Conservation (phyloP, 2,113 vertebrate genomes). For the Oostethus manadensis region DNA sequence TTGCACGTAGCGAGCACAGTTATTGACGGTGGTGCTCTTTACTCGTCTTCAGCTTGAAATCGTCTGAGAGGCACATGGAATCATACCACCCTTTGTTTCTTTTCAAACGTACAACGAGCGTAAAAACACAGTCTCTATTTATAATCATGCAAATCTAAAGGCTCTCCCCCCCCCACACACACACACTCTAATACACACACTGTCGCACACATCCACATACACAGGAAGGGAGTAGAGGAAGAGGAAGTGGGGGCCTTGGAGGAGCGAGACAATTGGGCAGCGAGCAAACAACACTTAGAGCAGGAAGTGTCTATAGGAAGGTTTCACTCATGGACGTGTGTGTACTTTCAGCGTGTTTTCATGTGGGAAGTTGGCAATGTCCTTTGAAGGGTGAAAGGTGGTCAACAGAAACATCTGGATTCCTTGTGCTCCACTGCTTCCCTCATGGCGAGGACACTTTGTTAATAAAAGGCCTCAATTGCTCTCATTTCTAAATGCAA, state of each 20-base stretch:
- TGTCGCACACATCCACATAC: neutral
- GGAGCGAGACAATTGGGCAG: constrained; percentile 54
- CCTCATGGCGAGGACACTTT: constrained; percentile 24
- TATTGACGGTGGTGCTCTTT: constrained; percentile 15
- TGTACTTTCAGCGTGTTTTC: constrained; percentile 15
- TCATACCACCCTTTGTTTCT: too few species aligned
- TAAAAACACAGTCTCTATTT: neutral
- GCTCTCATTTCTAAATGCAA: constrained; percentile 49
- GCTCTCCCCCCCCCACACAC: neutral
- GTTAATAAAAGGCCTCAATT: constrained; percentile 52
- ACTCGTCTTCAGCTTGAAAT: constrained; percentile 2
- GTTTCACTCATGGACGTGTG: constrained; percentile 44
- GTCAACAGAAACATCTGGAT: constrained; percentile 50
- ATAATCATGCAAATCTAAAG: constrained; percentile 48
- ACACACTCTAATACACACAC: neutral
- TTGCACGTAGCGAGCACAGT: constrained; percentile 19
- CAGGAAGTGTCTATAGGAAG: constrained; percentile 57
- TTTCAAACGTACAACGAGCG: too few species aligned
- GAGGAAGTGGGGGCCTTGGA: constrained; percentile 56
- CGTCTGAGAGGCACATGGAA: neutral
- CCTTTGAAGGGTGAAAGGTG: constrained; percentile 42
- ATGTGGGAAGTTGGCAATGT: constrained; percentile 31
- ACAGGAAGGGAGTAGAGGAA: constrained; percentile 50
- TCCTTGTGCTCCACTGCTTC: constrained; percentile 43
- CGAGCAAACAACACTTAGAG: constrained; percentile 54